A percentile compares a stretch with the other conserved stretches of the same genome.
Evolutionary conservation across 2,797 vertebrate genomes (phyloP).

Genomic region (Emys orbicularis): DNA sequence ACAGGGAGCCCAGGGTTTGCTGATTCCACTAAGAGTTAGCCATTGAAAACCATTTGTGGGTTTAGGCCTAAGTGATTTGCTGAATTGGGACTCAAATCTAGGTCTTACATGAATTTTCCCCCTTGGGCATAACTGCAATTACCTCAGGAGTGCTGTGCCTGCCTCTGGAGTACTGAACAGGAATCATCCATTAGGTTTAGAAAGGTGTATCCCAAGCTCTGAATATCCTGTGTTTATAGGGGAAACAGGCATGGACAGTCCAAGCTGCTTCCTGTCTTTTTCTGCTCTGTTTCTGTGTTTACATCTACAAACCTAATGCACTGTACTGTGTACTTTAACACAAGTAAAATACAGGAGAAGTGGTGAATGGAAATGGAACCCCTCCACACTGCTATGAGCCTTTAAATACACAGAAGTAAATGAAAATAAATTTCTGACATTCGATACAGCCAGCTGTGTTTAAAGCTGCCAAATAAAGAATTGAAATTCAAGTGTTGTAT

Average conservation of each 20-base stretch:
- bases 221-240: not conserved
- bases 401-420: not conserved
- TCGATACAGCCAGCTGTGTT: slow-evolving; percentile 55
- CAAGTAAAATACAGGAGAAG: slow-evolving; percentile 37
- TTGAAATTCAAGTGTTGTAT: slow-evolving; percentile 65
- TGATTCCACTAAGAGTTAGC: not conserved
- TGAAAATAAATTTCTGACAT: slow-evolving; percentile 44
- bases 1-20: not conserved
- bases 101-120: not conserved
- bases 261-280: not conserved
- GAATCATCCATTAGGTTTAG: not conserved
- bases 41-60: not conserved
- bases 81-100: not conserved
- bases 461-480: slow-evolving; percentile 62
- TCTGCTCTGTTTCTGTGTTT: slow-evolving; percentile 25
- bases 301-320: slow-evolving; percentile 21
- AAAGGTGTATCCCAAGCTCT: not conserved
- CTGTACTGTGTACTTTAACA: not conserved
- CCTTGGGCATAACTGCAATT: not conserved
- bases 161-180: not conserved
- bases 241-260: not conserved
- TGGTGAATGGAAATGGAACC: not conserved
- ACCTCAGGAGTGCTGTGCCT: not conserved
- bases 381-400: not conserved
- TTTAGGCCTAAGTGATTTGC: not conserved